Evolutionary conservation across 2,113 vertebrate species (phyloP), one percentile per base, ranked within the genome.

Genomic region (Urocolius indicus): DNA sequence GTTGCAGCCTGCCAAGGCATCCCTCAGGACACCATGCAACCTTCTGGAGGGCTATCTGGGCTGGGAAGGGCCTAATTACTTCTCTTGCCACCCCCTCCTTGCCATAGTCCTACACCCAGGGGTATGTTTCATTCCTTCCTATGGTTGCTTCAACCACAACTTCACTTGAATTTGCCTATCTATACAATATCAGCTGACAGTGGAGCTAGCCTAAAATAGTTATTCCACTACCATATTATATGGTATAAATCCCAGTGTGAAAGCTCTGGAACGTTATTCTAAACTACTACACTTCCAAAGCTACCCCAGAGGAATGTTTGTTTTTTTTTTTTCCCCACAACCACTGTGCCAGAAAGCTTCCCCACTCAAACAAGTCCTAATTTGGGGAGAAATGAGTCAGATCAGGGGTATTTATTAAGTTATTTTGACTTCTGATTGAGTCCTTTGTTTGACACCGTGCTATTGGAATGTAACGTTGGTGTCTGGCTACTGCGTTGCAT

Each of bases 391-490:
- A 6, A 34, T 95, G 59, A 85, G 51, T 87, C 57, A 84, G 49
- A 76, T 27, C 27, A 24, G 36, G 75, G 26, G 26, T 59, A 77
- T 81, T 93, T 85, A 41, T 90, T 66, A 87, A 76, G 55, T 85
- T 85, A 45, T 49, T 93, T 68, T 79, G 54, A 80, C 46, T 93
- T 88, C 43, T 94, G 49, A 90, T 85, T 69, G 52, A 90, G 57
- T 45, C 58, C 71, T 94, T 89, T 24, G 24, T 45, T 94, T 85
- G 54, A 87, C 71, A 87, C 78, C 51, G 51, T 55, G 26, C 91
- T 85, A 6, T 24, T 76, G 75, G 75, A 93, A 94, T 77, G 82
- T 76, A 51, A 22, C 0, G 0, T 0, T 0, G 29, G 17, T 18
- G 38, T 58, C 59, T 90, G 71, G 23, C 90, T 93, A 61, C 86